Evolutionary conservation across 2,797 vertebrate genomes (phyloP).

Genomic region (Cyclura pinguis): DNA sequence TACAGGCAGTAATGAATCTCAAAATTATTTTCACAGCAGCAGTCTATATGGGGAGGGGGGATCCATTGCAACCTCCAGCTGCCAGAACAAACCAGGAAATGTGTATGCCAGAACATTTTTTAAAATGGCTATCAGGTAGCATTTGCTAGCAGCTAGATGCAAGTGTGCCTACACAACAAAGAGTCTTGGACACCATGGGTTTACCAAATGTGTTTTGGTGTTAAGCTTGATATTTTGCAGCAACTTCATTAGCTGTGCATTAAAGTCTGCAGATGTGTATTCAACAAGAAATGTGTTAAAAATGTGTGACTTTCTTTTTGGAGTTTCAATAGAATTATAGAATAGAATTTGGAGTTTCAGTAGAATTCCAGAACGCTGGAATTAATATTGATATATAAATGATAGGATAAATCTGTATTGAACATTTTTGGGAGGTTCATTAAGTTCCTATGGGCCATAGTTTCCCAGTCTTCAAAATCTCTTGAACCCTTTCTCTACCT

Average conservation of each 20-base stretch:
- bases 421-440: background rate
- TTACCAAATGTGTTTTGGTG: too few relatives aligned
- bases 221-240: background rate
- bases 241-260: background rate
- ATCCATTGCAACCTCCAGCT: background rate
- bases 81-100: background rate
- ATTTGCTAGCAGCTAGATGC: background rate
- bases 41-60: background rate
- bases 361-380: background rate
- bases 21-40: background rate
- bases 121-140: too few relatives aligned
- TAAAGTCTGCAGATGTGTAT: background rate
- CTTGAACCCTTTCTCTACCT: too few relatives aligned
- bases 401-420: too few relatives aligned
- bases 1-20: background rate
- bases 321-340: background rate
- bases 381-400: background rate
- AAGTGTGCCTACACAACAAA: too few relatives aligned
- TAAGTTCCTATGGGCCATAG: background rate
- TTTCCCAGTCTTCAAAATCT: background rate
- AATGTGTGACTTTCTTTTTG: background rate
- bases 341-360: background rate
- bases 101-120: background rate
- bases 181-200: too few relatives aligned
- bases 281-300: background rate